Evolutionary conservation across 2,888 invertebrate species (phyloP), one percentile per base, ranked within the genome.

Genomic region (Acanthopleura granulata): DNA sequence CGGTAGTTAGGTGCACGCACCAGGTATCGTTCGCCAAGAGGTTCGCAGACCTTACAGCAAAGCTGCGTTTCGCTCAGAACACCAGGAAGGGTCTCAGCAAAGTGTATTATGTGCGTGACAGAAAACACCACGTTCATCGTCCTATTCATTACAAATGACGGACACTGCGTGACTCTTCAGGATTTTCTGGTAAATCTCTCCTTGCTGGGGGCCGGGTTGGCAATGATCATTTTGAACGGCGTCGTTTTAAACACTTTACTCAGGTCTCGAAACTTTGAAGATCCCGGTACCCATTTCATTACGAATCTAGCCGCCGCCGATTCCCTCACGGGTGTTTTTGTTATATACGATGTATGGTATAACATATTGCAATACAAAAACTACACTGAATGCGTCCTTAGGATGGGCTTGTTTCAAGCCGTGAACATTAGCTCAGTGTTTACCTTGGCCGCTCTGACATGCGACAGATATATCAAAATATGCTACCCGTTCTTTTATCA

Each of bases 291-390:
- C 49, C 71, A 69, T 22, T 75, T 79, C 22, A 73, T 79, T 1
- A 71, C 72, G 15, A 77, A 77, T 62, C 72, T 79, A 6, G 77
- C 79, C 27, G 71, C 74, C 6, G 76, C 77, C 11, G 79, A 79
- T 71, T 51, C 73, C 6, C 62, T 77, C 1, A 76, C 73, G 0
- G 79, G 79, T 1, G 29, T 77, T 18, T 76, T 79, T 22, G 72
- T 79, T 15, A 29, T 76, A 9, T 79, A 79, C 71, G 79, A 79
- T 50, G 62, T 74, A 51, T 49, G 75, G 14, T 79, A 79, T 71
- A 79, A 79, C 62, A 72, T 79, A 12, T 27, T 79, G 15, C 79
- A 79, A 66, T 79, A 73, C 49, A 76, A 76, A 49, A 72, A 76
- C 51, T 79, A 76, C 70, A 70, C 74, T 0, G 79, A 79, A 70